Conservation (phyloP, 2,797 vertebrate species). For the Vultur gryphus region DNA sequence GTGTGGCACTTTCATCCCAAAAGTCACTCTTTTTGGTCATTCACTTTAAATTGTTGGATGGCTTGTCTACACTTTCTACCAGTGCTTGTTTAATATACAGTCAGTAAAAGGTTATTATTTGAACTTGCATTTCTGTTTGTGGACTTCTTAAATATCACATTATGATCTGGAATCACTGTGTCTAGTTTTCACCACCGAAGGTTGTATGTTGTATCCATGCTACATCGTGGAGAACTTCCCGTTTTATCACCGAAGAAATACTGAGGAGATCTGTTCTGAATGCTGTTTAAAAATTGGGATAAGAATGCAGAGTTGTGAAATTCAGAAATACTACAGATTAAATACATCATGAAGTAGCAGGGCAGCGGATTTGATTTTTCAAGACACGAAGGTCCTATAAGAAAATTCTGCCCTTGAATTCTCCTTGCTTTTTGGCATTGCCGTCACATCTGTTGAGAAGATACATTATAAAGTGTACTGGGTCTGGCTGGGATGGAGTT, state of each 20-base stretch:
- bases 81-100: background rate
- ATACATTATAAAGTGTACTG: background rate
- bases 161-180: background rate
- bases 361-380: conserved; percentile 13
- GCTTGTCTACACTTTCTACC: background rate
- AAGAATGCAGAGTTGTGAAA: background rate
- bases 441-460: background rate
- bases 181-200: background rate
- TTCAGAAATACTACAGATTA: conserved; percentile 5
- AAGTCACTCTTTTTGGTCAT: background rate
- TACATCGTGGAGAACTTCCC: background rate
- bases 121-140: background rate
- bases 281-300: conserved; percentile 1
- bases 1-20: background rate
- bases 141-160: background rate
- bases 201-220: background rate
- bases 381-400: background rate
- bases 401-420: conserved; percentile 19
- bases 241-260: conserved; percentile 1
- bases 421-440: conserved; percentile 3
- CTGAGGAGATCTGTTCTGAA: conserved; percentile 12
- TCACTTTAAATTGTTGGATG: background rate
- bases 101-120: background rate
- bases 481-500: conserved; percentile 30
- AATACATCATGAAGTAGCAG: background rate